Base-by-base conservation (phyloP, 2,113 vertebrate genomes). In the Urocitellus parryii region DNA sequence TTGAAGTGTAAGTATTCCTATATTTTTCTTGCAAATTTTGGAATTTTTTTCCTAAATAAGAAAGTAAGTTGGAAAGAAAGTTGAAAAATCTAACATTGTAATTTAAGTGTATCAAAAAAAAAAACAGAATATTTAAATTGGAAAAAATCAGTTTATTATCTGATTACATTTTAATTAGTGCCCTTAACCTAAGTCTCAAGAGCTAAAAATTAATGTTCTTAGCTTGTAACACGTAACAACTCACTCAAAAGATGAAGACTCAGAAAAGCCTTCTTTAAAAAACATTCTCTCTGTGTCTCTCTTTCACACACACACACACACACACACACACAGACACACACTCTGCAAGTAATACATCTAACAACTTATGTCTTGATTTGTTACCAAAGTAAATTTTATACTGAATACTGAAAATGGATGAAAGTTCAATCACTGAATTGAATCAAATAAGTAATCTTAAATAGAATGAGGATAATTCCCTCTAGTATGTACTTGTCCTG, bases 151-250 rank as follows among this genome's bases (percentile, higher is more conserved):
- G 18, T 73, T 97, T 96, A 68, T n/a, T 58, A 65, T 84, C 53
- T 89, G 70, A 91, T 68, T 80, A 91, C 58, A 18, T 89, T 97
- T 95, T 83, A 70, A 61, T 92, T 92, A 94, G 65, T 91, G 53
- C 9, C 74, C 14, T 78, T 94, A 78, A 73, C 18, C 58, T 78
- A 95, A 9, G 93, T 77, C 29, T 76, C 92, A 94, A 87, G 37
- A 95, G 56, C 67, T 97, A 90, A 92, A 92, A 95, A 45, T 89
- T 87, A 90, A 84, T 81, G 22, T 74, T 84, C 56, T 77, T 61
- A 74, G 70, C 45, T 89, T 96, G 88, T 42, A 63, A 74, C 94
- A 97, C 91, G 81, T 96, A 91, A 78, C 58, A 68, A 81, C 11
- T 22, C 8, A 95, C 4, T 53, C 37, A 29, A 80, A 95, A 68